Base-by-base conservation (phyloP, 1,140 invertebrate species). In the Drosophila repleta region DNA sequence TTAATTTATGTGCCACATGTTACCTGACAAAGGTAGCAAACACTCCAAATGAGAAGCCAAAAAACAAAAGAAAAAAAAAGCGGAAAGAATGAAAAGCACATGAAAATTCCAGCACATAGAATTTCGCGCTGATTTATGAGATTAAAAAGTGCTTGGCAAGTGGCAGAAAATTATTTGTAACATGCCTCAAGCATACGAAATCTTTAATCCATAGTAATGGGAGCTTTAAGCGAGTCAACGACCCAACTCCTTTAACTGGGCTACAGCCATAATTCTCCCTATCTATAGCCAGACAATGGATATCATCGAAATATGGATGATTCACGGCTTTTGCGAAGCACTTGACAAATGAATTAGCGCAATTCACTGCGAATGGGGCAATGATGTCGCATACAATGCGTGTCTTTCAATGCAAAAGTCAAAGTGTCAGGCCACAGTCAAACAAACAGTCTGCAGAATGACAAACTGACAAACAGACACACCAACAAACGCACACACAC, bases 281-380 rank as follows among this genome's bases (percentile, higher is more conserved):
- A 26, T 53, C 37, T 37, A 37, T 32, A 13, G 37, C 32, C 70
- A 68, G 43, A 67, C 69, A 73, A 73, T 51, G 49, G 53, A 39
- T 8, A 18, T 20, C 39, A 63, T 51, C 63, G 51, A 60, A 61
- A 48, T 29, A 60, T 53, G 37, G 78, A 87, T 85, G 82, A 85
- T 82, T 85, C 82, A 82, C 67, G 48, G 32, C 32, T 71, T 45
- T 52, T 41, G 1, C 20, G 37, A 60, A 41, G 63, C 82, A 81
- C 78, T 87, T 87, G 82, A 87, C 83, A 88, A 87, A 87, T 87
- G 82, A 87, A 88, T 88, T 85, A 72, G 83, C 74, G 65, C 78
- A 75, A 82, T 72, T 87, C 82, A 63, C 63, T 72, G 10, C 35
- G 53, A 58, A 53, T 51, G 57, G 52, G 52, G 62, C 35, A 75